phyloP scores from a whole-genome alignment of 2,888 invertebrate species.

The Sepiola atlantica region DNA sequence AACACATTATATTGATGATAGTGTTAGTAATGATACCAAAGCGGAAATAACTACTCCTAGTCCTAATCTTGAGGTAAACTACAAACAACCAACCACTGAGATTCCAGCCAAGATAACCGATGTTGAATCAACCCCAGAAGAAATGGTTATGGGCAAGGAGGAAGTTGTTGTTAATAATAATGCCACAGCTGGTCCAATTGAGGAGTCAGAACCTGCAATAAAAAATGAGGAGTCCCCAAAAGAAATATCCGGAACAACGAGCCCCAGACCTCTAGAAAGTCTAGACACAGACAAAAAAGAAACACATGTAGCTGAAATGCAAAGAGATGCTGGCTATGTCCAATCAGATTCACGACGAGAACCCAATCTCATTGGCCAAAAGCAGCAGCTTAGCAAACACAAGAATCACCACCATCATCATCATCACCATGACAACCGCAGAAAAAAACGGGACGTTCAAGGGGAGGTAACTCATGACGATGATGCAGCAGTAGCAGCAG shows the following conservation, averaged over 20 bases:
- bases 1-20: neutral
- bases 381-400: neutral
- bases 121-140: neutral
- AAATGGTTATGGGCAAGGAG: neutral
- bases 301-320: neutral
- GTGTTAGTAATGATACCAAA: neutral
- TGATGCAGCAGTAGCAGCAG: neutral
- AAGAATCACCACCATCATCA: neutral
- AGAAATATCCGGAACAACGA: neutral
- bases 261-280: neutral
- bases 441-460: neutral
- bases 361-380: neutral
- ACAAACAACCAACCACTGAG: neutral
- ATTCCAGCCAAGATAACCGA: neutral
- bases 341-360: neutral
- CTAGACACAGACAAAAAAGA: neutral
- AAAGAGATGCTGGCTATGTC: neutral
- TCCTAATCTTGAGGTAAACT: neutral
- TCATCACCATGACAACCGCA: neutral
- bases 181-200: neutral
- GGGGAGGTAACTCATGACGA: neutral
- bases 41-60: neutral
- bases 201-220: neutral
- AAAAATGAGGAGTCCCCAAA: neutral
- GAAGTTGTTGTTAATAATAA: neutral